Evolutionary conservation across 2,888 invertebrate species (phyloP), one percentile per base, ranked within the genome.

Genomic region (Selenia dentaria): DNA sequence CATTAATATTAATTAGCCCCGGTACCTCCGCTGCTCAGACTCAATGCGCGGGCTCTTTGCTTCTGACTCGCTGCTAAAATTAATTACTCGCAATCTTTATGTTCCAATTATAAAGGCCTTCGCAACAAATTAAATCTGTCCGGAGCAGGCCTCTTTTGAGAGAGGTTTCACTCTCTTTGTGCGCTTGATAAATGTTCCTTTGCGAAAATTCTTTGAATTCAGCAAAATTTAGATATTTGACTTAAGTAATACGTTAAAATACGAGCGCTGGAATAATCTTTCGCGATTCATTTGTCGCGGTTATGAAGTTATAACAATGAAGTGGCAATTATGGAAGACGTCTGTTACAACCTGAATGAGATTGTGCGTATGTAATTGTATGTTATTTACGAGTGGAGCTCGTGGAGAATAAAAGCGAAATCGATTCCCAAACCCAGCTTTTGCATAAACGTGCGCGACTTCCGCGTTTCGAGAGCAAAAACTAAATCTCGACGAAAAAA

Each of bases 81-180:
- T 90, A 90, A 90, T 90, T 90, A 90, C 89, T 90, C 87, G 77
- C 88, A 89, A 90, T 90, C 90, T 90, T 90, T 90, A 90, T 90
- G 86, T 89, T 90, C 89, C 89, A 90, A 90, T 90, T 90, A 90
- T 89, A 89, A 90, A 90, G 81, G 89, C 89, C 90, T 90, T 90
- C 84, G 90, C 87, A 87, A 90, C 90, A 90, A 90, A 90, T 90
- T 90, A 90, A 90, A 90, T 90, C 90, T 90, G 90, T 90, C 90
- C 83, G 79, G 74, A 80, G 83, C 90, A 90, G 88, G 83, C 84
- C 80, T 79, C 88, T 86, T 89, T 90, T 86, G 80, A 89, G 89
- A 87, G 86, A 86, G 86, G 84, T 85, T 86, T 88, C 84, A 84
- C 88, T 89, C 83, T 85, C 88, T 89, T 90, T 89, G 90, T 89